Evolutionary conservation across 2,888 invertebrate species (phyloP).

Genomic region (Cosmia trapezina): DNA sequence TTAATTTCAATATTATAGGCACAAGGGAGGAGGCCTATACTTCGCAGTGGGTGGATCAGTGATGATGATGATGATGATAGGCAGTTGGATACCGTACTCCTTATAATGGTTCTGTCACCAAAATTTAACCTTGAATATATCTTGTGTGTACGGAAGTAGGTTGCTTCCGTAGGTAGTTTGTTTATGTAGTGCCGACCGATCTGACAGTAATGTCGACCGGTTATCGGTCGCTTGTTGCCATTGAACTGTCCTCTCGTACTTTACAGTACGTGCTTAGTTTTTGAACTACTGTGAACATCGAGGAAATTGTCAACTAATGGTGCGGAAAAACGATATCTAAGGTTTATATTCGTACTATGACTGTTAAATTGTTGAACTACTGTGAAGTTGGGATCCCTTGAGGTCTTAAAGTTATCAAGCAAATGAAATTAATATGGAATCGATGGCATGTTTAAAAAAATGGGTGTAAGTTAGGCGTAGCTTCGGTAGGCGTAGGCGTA

Average conservation of each 20-base stretch:
- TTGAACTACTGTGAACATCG: slow-evolving; percentile 62
- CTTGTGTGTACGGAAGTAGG: slow-evolving; percentile 75
- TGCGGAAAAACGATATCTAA: slow-evolving; percentile 22
- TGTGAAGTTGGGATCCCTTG: background rate
- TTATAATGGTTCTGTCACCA: slow-evolving; percentile 48
- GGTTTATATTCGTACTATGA: no score
- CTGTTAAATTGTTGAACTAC: background rate
- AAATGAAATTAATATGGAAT: background rate
- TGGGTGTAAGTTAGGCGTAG: background rate
- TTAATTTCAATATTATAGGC: background rate
- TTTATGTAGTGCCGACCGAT: slow-evolving; percentile 62
- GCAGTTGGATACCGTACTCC: background rate
- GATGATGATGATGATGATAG: background rate
- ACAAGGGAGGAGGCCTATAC: background rate
- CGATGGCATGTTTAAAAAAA: background rate
- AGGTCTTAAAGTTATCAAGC: background rate
- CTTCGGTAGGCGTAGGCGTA: background rate
- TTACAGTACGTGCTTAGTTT: slow-evolving; percentile 67
- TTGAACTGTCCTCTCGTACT: slow-evolving; percentile 72
- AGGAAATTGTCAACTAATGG: slow-evolving; percentile 42
- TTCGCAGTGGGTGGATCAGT: background rate
- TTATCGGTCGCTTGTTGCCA: slow-evolving; percentile 68
- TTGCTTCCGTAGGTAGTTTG: slow-evolving; percentile 69
- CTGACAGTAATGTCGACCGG: slow-evolving; percentile 70
- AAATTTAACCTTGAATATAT: slow-evolving; percentile 72